phyloP scores from a whole-genome alignment of 1,140 invertebrate species.

The Wasmannia auropunctata region DNA sequence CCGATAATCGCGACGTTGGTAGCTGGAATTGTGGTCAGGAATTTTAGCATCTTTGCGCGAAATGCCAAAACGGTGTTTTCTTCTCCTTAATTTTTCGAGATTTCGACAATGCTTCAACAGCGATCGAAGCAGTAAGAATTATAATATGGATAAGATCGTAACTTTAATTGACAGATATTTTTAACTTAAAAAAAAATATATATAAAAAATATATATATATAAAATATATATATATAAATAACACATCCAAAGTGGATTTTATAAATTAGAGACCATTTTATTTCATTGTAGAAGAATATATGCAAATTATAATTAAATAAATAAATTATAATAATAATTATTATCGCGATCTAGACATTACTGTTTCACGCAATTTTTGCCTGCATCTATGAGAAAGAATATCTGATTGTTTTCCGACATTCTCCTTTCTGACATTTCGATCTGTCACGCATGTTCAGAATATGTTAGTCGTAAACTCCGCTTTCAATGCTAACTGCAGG shows the following conservation, averaged over 20 bases:
- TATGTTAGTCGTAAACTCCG: not conserved
- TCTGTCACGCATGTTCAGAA: not conserved
- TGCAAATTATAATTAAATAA: constrained; percentile 6
- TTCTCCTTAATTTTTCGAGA: not conserved
- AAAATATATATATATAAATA: not conserved
- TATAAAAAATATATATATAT: too few species aligned
- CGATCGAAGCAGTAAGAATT: not conserved
- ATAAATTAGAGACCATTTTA: not conserved
- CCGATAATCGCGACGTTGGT: constrained; percentile 30
- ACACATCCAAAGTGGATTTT: not conserved
- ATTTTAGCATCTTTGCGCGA: not conserved
- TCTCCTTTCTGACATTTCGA: not conserved
- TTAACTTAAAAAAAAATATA: not conserved
- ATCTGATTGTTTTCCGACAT: not conserved
- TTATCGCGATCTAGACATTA: not conserved
- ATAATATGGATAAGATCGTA: not conserved
- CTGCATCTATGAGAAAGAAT: not conserved
- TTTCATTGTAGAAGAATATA: not conserved
- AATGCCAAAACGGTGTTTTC: not conserved
- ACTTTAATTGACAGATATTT: not conserved
- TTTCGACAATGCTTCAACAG: not conserved
- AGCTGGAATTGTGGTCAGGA: not conserved
- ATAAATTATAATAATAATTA: not conserved
- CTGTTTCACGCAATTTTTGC: not conserved
- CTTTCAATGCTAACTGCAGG: not conserved